Percentiles rank a stretch among this genome's conserved stretches.
These are phyloP conservation scores for Xyrichtys novacula DNA, from an alignment of 2,797 vertebrate genomes.

Conservation along the genomic window DNA sequence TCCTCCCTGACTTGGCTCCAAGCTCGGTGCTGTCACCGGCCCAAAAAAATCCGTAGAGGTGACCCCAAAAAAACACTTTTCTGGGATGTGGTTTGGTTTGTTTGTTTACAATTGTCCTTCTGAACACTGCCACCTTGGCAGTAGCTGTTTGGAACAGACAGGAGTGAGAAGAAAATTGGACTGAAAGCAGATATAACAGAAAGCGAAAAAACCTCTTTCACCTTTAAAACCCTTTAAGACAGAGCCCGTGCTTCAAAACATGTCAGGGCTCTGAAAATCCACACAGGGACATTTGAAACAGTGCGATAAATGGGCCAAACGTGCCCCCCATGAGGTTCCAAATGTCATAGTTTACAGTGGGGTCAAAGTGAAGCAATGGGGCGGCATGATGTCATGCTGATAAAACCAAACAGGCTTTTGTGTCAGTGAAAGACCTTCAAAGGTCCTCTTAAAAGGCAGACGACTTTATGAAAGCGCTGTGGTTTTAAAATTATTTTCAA, in stretches of 20 bases:
- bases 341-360: conserved; percentile 87
- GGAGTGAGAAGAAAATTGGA: conserved; percentile 55
- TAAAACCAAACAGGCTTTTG: conserved; percentile 84
- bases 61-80: conserved; percentile 87
- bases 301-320: conserved; percentile 82
- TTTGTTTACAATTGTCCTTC: conserved; percentile 82
- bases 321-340: conserved; percentile 79
- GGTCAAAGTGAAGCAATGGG: conserved; percentile 86
- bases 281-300: conserved; percentile 82
- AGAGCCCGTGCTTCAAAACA: conserved; percentile 68
- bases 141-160: conserved; percentile 60
- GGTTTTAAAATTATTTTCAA: conserved; percentile 46
- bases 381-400: conserved; percentile 81
- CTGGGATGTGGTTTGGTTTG: conserved; percentile 72
- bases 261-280: conserved; percentile 78
- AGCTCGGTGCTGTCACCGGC: conserved; percentile 93
- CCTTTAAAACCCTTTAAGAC: conserved; percentile 78
- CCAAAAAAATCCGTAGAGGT: conserved; percentile 93
- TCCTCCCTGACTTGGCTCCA: conserved; percentile 95
- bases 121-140: conserved; percentile 73
- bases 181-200: conserved; percentile 57
- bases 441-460: conserved; percentile 61
- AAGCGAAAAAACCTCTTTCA: conserved; percentile 63
- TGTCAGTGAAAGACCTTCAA: conserved; percentile 85
- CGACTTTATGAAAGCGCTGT: conserved; percentile 51